Evolutionary conservation across 2,797 vertebrate genomes (phyloP).

Genomic region (Aselliscus stoliczkanus): DNA sequence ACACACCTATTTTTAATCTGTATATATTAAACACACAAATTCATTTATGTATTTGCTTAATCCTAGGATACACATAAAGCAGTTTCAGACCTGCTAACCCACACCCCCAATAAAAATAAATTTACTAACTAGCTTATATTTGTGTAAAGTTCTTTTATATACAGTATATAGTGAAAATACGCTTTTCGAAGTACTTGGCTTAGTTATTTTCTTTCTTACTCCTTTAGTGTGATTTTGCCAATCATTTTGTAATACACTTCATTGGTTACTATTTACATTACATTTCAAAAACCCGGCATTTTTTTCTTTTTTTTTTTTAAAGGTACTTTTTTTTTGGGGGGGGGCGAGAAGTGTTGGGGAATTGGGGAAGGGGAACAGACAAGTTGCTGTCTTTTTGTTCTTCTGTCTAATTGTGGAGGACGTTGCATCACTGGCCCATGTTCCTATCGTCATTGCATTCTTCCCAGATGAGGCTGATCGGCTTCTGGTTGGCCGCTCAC

Average conservation of each 20-base stretch:
- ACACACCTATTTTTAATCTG: not conserved
- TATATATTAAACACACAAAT: not conserved
- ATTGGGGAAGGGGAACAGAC: no score
- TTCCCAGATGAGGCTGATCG: no score
- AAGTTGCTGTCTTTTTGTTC: no score
- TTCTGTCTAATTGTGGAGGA: no score
- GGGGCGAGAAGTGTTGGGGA: no score
- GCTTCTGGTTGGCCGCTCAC: no score
- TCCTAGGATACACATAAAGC: not conserved
- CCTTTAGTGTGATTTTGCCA: not conserved
- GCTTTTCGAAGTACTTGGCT: not conserved
- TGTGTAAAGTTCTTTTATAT: not conserved
- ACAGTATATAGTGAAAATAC: not conserved
- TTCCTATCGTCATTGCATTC: no score
- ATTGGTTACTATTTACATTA: not conserved
- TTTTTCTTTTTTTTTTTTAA: no score
- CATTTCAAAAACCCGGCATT: not conserved
- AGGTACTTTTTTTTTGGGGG: no score
- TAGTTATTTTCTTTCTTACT: not conserved
- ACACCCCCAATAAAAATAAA: not conserved
- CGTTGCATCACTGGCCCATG: no score
- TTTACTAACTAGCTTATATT: not conserved
- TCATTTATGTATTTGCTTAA: not conserved
- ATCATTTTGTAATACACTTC: not conserved
- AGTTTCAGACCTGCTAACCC: not conserved